These are phyloP conservation scores for Ethmia dodecea DNA, from an alignment of 2,888 invertebrate species.

Conservation along the genomic window DNA sequence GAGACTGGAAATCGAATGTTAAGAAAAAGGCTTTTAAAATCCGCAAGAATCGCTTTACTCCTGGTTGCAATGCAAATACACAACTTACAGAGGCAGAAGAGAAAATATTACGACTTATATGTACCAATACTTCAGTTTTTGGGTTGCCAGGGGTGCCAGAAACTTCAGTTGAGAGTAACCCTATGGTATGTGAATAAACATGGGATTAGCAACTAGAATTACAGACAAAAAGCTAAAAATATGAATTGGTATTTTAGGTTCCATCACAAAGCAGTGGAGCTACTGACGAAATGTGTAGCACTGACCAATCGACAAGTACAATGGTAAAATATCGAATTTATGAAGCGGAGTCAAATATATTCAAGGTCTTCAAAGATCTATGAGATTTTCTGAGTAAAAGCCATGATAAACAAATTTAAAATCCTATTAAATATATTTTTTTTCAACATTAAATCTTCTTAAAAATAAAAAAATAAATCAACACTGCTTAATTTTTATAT, in stretches of 20 bases:
- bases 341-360: too few species aligned
- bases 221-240: too few species aligned
- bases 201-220: too few species aligned
- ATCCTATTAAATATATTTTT: too few species aligned
- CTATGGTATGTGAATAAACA: too few species aligned
- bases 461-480: not conserved
- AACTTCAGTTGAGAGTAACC: constrained; percentile 32
- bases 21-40: constrained; percentile 56
- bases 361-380: too few species aligned
- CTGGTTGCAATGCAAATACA: constrained; percentile 37
- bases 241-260: constrained; percentile 22
- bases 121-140: constrained; percentile 47
- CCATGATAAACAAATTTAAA: too few species aligned
- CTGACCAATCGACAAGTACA: constrained; percentile 33
- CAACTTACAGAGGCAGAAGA: constrained; percentile 50
- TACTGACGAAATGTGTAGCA: constrained; percentile 31
- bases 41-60: constrained; percentile 45
- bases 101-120: constrained; percentile 46
- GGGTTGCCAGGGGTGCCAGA: constrained; percentile 48
- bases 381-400: too few species aligned
- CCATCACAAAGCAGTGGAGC: constrained; percentile 29
- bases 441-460: not conserved
- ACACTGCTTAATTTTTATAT: constrained; percentile 1
- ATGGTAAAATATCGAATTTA: constrained; percentile 31
- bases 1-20: constrained; percentile 57